phyloP scores from a whole-genome alignment of 2,797 vertebrate species.

The Fundulus diaphanus region DNA sequence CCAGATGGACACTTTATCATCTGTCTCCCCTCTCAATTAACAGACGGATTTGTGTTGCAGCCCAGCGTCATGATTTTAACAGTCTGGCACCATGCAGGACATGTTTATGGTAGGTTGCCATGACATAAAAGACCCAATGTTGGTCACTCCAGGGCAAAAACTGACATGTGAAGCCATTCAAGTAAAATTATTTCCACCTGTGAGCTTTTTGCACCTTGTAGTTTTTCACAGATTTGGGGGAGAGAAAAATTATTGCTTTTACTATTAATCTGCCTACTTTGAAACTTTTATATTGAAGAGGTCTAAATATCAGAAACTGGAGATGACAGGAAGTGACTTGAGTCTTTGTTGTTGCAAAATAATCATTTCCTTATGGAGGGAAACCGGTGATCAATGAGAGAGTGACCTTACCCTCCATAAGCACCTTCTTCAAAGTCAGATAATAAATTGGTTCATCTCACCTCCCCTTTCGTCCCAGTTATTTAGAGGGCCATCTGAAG shows the following conservation, averaged over 20 bases:
- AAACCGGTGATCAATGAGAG: slow-evolving; percentile 69
- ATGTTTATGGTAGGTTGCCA: slow-evolving; percentile 18
- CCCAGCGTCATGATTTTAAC: slow-evolving; percentile 25
- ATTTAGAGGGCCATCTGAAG: slow-evolving; percentile 76
- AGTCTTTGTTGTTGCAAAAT: slow-evolving; percentile 59
- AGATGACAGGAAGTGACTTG: slow-evolving; percentile 59
- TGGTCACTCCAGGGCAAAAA: neutral
- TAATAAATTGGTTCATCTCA: slow-evolving; percentile 76
- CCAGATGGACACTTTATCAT: slow-evolving; percentile 53
- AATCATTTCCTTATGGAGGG: slow-evolving; percentile 58
- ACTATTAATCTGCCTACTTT: neutral
- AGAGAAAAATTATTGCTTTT: neutral
- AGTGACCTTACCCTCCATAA: slow-evolving; percentile 66
- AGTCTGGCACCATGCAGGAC: slow-evolving; percentile 25
- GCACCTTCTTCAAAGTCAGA: slow-evolving; percentile 59
- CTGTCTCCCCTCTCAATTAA: slow-evolving; percentile 34
- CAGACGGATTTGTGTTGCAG: slow-evolving; percentile 29
- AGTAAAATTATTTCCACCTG: neutral
- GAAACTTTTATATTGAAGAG: neutral
- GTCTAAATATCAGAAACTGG: neutral
- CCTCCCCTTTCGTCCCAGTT: slow-evolving; percentile 62
- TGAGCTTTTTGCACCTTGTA: neutral
- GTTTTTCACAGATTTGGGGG: neutral
- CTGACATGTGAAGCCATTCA: neutral
- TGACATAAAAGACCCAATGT: neutral